Conservation (phyloP, 2,797 vertebrate genomes). For the Alcedo atthis region DNA sequence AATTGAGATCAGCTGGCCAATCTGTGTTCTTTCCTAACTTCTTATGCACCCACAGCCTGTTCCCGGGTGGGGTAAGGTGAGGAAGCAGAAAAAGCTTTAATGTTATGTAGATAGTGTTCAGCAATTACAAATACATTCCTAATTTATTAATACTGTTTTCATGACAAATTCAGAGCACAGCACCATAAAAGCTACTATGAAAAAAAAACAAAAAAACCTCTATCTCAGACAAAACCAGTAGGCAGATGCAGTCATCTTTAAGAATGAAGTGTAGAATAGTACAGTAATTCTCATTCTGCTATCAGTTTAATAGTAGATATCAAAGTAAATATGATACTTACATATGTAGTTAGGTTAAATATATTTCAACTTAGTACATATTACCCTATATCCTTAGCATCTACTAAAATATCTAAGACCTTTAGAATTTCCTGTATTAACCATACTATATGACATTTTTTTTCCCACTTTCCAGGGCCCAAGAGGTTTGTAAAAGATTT, state of each 20-base stretch:
- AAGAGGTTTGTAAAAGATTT: not conserved
- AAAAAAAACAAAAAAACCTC: not conserved
- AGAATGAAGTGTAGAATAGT: not conserved
- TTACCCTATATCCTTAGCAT: not conserved
- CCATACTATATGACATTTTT: not conserved
- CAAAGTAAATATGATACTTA: not conserved
- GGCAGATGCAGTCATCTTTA: not conserved
- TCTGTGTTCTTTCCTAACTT: fast-evolving
- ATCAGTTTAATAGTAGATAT: not conserved
- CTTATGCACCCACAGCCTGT: not conserved
- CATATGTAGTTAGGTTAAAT: not conserved
- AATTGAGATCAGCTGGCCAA: not conserved
- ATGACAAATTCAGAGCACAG: not conserved
- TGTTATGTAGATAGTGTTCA: not conserved
- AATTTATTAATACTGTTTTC: not conserved
- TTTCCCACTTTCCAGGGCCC: not conserved
- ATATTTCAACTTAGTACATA: fast-evolving
- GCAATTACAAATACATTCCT: not conserved
- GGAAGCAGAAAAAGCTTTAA: not conserved
- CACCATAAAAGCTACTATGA: fast-evolving
- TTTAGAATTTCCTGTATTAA: not conserved
- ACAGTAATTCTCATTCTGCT: not conserved
- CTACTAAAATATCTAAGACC: not conserved
- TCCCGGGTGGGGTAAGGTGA: fast-evolving
- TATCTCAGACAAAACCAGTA: not conserved